A percentile compares a stretch with the other conserved stretches of the same genome.
phyloP scores from a whole-genome alignment of 2,797 vertebrate genomes.

The Pygocentrus nattereri region DNA sequence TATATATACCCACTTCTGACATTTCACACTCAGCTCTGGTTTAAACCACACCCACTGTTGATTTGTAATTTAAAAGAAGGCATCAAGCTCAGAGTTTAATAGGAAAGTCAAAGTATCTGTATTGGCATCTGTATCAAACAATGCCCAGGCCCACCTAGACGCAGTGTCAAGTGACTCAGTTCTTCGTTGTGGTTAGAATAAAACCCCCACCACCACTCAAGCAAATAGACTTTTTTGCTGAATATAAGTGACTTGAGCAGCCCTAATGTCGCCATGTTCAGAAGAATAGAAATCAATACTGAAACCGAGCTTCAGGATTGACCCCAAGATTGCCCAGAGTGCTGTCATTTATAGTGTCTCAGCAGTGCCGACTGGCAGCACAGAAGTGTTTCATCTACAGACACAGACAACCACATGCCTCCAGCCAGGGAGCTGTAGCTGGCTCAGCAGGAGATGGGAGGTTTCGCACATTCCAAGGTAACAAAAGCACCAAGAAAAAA shows the following conservation, averaged over 20 bases:
- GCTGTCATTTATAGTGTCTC: background rate
- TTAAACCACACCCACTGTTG: too few relatives aligned
- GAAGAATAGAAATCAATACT: background rate
- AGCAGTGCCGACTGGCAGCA: conserved; percentile 23
- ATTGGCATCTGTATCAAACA: too few relatives aligned
- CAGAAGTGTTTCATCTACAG: conserved; percentile 25
- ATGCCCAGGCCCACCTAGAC: too few relatives aligned
- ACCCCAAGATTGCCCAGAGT: conserved; percentile 15
- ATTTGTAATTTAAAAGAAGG: too few relatives aligned
- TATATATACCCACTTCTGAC: too few relatives aligned
- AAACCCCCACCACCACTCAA: too few relatives aligned
- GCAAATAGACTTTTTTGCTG: too few relatives aligned
- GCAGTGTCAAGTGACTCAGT: too few relatives aligned
- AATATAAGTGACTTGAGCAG: conserved; percentile 16
- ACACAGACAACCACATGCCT: conserved; percentile 47
- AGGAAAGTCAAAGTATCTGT: too few relatives aligned
- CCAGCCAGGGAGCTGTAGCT: conserved; percentile 20
- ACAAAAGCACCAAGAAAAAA: conserved; percentile 49
- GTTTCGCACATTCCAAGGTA: conserved; percentile 53
- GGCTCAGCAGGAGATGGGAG: conserved; percentile 40
- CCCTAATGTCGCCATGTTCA: background rate
- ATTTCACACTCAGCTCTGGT: too few relatives aligned
- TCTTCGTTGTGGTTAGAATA: too few relatives aligned
- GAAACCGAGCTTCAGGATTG: conserved; percentile 5
- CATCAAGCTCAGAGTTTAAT: too few relatives aligned